Evolutionary conservation across 2,797 vertebrate genomes (phyloP), one percentile per base, ranked within the genome.

Genomic region (Galago senegalensis): DNA sequence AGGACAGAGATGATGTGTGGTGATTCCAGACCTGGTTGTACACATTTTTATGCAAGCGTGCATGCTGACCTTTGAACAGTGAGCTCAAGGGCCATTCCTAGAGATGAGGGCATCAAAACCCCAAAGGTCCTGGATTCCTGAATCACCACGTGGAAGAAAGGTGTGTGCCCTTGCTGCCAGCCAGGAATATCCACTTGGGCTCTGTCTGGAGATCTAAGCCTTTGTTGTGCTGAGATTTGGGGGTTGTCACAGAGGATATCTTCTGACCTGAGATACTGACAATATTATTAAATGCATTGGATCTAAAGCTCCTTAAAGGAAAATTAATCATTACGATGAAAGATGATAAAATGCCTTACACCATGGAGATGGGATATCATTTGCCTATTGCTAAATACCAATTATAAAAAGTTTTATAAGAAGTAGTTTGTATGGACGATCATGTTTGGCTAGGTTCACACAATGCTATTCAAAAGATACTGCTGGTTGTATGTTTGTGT

Each of bases 221-320:
- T 46, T 18, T 29, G 14, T 40, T 56, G 21, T 73, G 21, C 63
- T 58, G 82, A 84, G 13, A 63, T 56, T 46, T 76, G 0, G 70
- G 31, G 40, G 11, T 29, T 25, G 9, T 83, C 61, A 58, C 16
- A 27, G 23, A 91, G 8, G 23, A 63, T 49, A 49, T 49, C 10
- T 49, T 49, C 46, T 49, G 46, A 49, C 3, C 46, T 49, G 11
- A 13, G 60, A 31, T 31, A 65, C 5, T 31, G 63, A 65, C 27
- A n/a, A 17, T 67, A 67, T 67, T n/a, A 65, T 49, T 49, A 12
- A 49, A 49, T 53, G 49, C 31, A 81, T 43, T 72, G 49, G 70
- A 37, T 31, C 69, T 67, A 90, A 87, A 25, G 49, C 13, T 94
- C 40, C 80, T 40, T 67, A 40, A 72, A 82, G 61, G 31, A 95